Conservation (phyloP, 2,888 invertebrate genomes). For the Lysandra coridon region DNA sequence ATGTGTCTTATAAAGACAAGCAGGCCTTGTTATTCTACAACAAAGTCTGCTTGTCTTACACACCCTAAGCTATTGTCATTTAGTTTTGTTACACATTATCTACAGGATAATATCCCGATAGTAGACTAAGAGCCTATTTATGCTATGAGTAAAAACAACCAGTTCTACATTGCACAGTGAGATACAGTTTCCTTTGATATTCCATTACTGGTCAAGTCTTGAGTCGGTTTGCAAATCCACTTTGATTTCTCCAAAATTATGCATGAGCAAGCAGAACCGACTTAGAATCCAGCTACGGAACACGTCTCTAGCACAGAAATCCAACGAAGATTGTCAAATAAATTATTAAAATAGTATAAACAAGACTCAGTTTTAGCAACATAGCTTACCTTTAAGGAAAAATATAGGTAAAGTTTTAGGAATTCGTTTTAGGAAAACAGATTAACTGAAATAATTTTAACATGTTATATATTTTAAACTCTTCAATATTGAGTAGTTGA, state of each 20-base stretch:
- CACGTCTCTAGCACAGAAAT: conserved; percentile 3
- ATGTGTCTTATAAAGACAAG: no score
- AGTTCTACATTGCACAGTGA: not conserved
- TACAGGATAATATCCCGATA: no score
- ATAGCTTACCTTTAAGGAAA: not conserved
- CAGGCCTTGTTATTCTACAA: no score
- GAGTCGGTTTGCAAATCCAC: conserved; percentile 25
- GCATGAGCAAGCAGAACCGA: conserved; percentile 19
- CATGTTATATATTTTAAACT: no score
- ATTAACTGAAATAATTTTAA: no score
- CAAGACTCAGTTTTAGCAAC: not conserved
- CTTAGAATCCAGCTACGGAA: not conserved
- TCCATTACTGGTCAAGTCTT: conserved; percentile 20
- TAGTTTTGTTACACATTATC: no score
- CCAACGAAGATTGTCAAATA: not conserved
- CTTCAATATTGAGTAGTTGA: no score
- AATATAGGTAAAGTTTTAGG: not conserved
- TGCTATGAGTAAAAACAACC: not conserved
- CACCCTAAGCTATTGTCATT: no score
- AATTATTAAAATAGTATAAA: conserved; percentile 8
- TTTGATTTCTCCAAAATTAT: conserved; percentile 22
- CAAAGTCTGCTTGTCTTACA: no score
- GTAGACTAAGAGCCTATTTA: no score
- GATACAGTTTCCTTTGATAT: conserved; percentile 17
- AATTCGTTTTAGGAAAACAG: no score